Evolutionary conservation across 1,140 invertebrate genomes (phyloP), one percentile per base, ranked within the genome.

Genomic region (Caenorhabditis inopinata): DNA sequence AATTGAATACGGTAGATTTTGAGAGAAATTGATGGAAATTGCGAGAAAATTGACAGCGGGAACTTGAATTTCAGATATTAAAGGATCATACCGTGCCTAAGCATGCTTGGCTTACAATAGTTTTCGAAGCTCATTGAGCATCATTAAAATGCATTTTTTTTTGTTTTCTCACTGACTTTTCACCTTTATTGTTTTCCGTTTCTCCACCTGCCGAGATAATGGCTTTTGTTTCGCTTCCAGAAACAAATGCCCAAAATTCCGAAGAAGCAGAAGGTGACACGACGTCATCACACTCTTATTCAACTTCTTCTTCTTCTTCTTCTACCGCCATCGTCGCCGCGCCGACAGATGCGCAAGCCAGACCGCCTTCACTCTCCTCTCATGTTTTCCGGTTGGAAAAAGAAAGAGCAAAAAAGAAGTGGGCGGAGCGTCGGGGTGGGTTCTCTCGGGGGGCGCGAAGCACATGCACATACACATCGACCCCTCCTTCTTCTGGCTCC

Each of bases 301-400:
- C 51, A 32, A 14, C 51, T 58, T 14, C 27, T 3, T 21, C 58
- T 68, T 42, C 58, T 38, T 14, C 51, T 58, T 58, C 32, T 68
- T 21, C 58, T 38, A 38, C 58, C 58, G 32, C 32, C 58, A 38
- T 42, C 53, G 27, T 58, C 53, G 58, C 11, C 58, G n/a, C 21
- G 27, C 16, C 9, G 9, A 68, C 29, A 68, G 23, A 53, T 12
- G 18, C 11, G 38, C 23, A 68, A 68, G 58, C 35, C 58, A 29
- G 58, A 29, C 58, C n/a, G n/a, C n/a, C n/a, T n/a, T n/a, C n/a
- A n/a, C 58, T 68, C 58, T 68, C 58, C 32, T 68, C 58, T 68
- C 58, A 68, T 68, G 58, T 68, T 68, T 68, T 68, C 58, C 58
- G 58, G 58, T 68, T 68, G 58, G 38, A 68, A 68, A 68, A 68